These are phyloP conservation scores for Naja naja DNA, from an alignment of 2,113 vertebrate species.

Conservation along the genomic window DNA sequence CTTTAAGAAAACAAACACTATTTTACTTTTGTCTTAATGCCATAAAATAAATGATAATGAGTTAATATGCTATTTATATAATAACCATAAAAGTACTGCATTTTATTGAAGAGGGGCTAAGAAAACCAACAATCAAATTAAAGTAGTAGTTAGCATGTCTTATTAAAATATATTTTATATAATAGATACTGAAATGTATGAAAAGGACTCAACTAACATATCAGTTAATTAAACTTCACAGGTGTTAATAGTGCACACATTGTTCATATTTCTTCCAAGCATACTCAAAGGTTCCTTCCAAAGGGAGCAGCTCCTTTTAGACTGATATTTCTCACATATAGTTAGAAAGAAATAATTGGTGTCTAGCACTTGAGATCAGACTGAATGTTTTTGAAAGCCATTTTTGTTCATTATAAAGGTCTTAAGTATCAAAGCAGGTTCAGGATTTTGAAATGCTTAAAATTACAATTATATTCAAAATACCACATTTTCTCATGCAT, in stretches of 20 bases:
- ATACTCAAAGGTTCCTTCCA: not conserved
- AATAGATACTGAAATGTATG: not conserved
- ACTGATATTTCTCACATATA: not conserved
- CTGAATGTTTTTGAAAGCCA: not conserved
- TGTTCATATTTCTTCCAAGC: not conserved
- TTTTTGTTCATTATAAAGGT: not conserved
- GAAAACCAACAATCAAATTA: not conserved
- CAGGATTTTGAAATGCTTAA: not conserved
- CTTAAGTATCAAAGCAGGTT: not conserved
- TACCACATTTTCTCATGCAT: not conserved
- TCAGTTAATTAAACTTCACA: not conserved
- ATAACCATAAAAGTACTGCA: not conserved
- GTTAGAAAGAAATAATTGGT: not conserved
- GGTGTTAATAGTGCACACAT: not conserved
- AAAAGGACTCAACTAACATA: not conserved
- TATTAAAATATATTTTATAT: not conserved
- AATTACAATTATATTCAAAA: not conserved
- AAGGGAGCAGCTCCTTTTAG: not conserved
- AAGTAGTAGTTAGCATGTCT: not conserved
- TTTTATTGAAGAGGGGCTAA: not conserved
- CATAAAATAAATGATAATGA: not conserved
- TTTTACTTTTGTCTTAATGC: slow-evolving; percentile 37
- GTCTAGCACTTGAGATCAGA: not conserved
- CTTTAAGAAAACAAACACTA: slow-evolving; percentile 67
- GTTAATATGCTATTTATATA: not conserved